These are phyloP conservation scores for Anodontia alba DNA, from an alignment of 2,888 invertebrate species.

Conservation along the genomic window DNA sequence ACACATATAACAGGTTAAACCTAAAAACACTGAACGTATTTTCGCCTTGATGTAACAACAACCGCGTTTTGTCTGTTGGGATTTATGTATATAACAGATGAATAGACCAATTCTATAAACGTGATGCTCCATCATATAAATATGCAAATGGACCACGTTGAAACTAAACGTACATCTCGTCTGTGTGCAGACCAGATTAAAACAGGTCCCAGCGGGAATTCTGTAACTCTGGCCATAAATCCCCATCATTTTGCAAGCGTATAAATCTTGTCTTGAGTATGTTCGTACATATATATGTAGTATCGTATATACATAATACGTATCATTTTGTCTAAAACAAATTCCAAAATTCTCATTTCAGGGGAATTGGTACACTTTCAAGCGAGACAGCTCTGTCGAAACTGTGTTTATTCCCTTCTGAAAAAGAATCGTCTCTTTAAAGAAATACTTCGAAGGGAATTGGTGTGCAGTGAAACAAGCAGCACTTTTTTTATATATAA, in stretches of 20 bases:
- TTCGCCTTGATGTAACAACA: not conserved
- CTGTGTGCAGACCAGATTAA: slow-evolving; percentile 5
- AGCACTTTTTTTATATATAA: too few relatives aligned
- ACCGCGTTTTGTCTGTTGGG: not conserved
- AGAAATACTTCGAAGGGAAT: too few relatives aligned
- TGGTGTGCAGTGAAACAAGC: too few relatives aligned
- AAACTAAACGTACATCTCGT: not conserved
- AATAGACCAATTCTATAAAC: not conserved
- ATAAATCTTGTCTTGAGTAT: not conserved
- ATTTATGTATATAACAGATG: not conserved
- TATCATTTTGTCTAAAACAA: too few relatives aligned
- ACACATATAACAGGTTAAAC: too few relatives aligned
- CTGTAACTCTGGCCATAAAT: not conserved
- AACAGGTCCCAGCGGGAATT: not conserved
- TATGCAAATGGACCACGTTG: not conserved
- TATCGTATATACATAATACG: too few relatives aligned
- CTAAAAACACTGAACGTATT: not conserved
- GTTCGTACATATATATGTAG: not conserved
- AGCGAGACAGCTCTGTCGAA: too few relatives aligned
- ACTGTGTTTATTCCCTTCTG: too few relatives aligned
- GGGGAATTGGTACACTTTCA: too few relatives aligned
- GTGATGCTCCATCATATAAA: not conserved
- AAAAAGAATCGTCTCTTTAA: too few relatives aligned
- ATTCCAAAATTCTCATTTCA: too few relatives aligned
- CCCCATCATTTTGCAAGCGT: not conserved